Base-by-base conservation (phyloP, 2,888 invertebrate genomes). In the Caenorhabditis wallacei region DNA sequence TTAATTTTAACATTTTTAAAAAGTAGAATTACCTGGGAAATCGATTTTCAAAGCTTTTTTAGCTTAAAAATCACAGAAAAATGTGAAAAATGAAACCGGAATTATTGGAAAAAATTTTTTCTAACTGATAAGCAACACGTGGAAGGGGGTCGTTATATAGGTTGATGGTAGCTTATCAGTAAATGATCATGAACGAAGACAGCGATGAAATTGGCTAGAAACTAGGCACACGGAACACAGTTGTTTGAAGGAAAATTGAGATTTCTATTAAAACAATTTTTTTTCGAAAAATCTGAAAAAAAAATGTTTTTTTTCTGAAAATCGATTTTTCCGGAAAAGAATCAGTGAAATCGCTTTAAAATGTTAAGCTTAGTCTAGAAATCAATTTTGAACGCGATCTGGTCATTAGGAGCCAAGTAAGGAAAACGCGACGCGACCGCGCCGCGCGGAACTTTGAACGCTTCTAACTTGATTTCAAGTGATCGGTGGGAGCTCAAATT, bases 111-210 rank as follows among this genome's bases (percentile, higher is more conserved):
- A 20, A 20, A 4, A 51, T 22, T 53, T 66, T 53, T 48, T 16
- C 1, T 11, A 30, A 66, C 18, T 69, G 69, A 69, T 69, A 69
- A 69, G 69, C 43, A 26, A 56, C 69, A 69, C 69, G 69, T 69
- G 69, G 24, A 69, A 43, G 24, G 51, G 46, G 18, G 24, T 56
- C 46, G 46, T 48, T 48, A 18, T 48, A 48, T 24, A 57, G n/a
- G 30, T 30, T 5, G 30, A n/a, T n/a, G n/a, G 43, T 16, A n/a
- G 43, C 40, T 43, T 43, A 61, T n/a, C 30, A 59, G 59, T 37
- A 57, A 18, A 35, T 35, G 37, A 59, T 43, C 43, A 61, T 61
- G 43, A 61, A 20, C 24, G 43, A 46, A 24, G 57, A 53, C 7
- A 22, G 5, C 24, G 26, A 10, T 18, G n/a, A 18, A 18, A 48